Conservation (phyloP, 2,888 invertebrate genomes). For the Eupeodes latifasciatus region DNA sequence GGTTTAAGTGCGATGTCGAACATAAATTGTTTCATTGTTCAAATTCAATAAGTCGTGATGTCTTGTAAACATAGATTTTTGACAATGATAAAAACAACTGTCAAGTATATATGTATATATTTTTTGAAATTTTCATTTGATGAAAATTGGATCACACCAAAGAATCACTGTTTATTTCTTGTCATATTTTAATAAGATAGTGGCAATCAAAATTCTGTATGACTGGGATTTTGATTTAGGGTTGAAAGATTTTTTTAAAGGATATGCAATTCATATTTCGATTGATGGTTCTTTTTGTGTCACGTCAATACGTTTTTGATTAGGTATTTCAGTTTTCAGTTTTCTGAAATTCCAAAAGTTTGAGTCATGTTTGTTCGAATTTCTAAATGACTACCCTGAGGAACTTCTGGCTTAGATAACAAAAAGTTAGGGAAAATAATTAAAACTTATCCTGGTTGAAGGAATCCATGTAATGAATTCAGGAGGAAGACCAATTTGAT, state of each 20-base stretch:
- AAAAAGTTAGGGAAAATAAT: too few relatives aligned
- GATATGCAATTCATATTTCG: not conserved
- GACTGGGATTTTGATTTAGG: conserved; percentile 17
- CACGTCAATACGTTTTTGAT: not conserved
- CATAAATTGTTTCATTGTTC: conserved; percentile 74
- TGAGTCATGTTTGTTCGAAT: too few relatives aligned
- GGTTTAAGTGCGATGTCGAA: conserved; percentile 65
- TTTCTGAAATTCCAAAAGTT: too few relatives aligned
- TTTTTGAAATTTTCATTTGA: not conserved
- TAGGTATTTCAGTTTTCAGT: not conserved
- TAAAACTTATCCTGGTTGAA: too few relatives aligned
- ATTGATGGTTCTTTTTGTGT: conserved; percentile 17
- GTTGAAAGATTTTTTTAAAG: not conserved
- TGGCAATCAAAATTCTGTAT: not conserved
- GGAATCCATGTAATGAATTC: too few relatives aligned
- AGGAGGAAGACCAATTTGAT: too few relatives aligned
- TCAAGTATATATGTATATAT: not conserved
- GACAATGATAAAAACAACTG: conserved; percentile 26
- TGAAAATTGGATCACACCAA: conserved; percentile 17
- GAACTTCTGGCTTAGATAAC: too few relatives aligned
- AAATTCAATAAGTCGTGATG: conserved; percentile 26
- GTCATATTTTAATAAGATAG: not conserved
- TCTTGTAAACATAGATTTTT: conserved; percentile 61
- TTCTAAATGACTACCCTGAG: too few relatives aligned
- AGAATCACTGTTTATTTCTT: not conserved